Evolutionary conservation across 2,888 invertebrate genomes (phyloP).

Genomic region (Lymantria dispar): DNA sequence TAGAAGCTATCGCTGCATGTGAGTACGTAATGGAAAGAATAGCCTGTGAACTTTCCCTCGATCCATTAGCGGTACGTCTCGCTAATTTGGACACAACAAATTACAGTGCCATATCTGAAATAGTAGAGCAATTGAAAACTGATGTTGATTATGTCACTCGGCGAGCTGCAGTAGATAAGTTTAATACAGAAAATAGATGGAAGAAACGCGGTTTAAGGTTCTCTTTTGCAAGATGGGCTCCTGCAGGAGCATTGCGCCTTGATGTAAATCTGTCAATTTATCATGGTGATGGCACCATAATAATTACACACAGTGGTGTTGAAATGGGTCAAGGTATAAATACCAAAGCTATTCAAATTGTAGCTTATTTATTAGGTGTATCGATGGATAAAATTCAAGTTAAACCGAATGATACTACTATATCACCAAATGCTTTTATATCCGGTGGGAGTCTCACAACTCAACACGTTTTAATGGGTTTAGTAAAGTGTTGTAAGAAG

Average conservation of each 20-base stretch:
- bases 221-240: slow-evolving; percentile 82
- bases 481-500: slow-evolving; percentile 31
- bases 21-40: slow-evolving; percentile 83
- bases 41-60: slow-evolving; percentile 73
- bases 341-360: slow-evolving; percentile 85
- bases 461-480: slow-evolving; percentile 38
- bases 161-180: slow-evolving; percentile 68
- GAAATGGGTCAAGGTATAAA: slow-evolving; percentile 61
- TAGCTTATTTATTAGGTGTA: slow-evolving; percentile 84
- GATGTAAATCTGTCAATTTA: slow-evolving; percentile 29
- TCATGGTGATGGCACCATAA: slow-evolving; percentile 85
- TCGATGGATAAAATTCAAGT: slow-evolving; percentile 84
- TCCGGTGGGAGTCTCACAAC: slow-evolving; percentile 84
- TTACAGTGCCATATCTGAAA: slow-evolving; percentile 47
- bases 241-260: slow-evolving; percentile 2
- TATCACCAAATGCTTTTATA: slow-evolving; percentile 83
- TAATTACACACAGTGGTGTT: slow-evolving; percentile 86
- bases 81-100: slow-evolving; percentile 67
- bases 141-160: slow-evolving; percentile 77
- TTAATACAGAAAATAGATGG: slow-evolving; percentile 86
- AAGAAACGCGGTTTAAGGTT: slow-evolving; percentile 85
- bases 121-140: slow-evolving; percentile 74
- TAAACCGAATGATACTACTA: slow-evolving; percentile 83
- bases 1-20: slow-evolving; percentile 62
- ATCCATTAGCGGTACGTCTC: slow-evolving; percentile 79